These are phyloP conservation scores for Branchipolynoe longqiensis DNA, from an alignment of 2,888 invertebrate genomes.

Conservation along the genomic window DNA sequence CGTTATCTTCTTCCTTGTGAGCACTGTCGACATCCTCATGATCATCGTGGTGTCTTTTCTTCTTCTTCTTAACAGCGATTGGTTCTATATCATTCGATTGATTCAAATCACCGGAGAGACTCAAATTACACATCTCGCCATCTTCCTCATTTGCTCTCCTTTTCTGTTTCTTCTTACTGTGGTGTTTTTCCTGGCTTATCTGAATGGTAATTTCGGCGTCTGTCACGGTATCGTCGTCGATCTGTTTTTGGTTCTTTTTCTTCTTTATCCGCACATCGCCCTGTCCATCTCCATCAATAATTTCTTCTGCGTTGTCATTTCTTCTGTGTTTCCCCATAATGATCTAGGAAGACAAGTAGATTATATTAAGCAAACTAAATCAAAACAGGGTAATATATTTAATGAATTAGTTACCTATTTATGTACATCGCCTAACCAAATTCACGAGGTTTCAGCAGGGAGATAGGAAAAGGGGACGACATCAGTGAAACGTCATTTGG, in stretches of 20 bases:
- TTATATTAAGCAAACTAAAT: too few relatives aligned
- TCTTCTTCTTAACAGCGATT: background rate
- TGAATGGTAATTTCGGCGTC: background rate
- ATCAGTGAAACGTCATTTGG: background rate
- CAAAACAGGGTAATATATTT: too few relatives aligned
- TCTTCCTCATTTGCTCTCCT: background rate
- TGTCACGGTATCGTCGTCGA: background rate
- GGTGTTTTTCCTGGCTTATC: too few relatives aligned
- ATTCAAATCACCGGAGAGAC: too few relatives aligned
- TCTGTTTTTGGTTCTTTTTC: background rate
- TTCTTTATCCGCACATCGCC: background rate
- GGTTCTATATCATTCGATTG: too few relatives aligned
- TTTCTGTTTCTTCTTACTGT: background rate
- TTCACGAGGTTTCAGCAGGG: too few relatives aligned
- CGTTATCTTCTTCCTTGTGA: background rate
- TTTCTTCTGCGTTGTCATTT: background rate
- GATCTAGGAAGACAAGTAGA: too few relatives aligned
- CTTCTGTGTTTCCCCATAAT: too few relatives aligned
- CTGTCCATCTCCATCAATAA: background rate
- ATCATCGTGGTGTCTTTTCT: conserved; percentile 9
- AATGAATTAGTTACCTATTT: too few relatives aligned
- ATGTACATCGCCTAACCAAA: too few relatives aligned
- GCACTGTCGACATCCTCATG: background rate
- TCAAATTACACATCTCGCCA: too few relatives aligned
- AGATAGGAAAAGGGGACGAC: background rate